These are phyloP conservation scores for Stichodactyla helianthus DNA, from an alignment of 64 coral and sea anemone species.

Conservation along the genomic window DNA sequence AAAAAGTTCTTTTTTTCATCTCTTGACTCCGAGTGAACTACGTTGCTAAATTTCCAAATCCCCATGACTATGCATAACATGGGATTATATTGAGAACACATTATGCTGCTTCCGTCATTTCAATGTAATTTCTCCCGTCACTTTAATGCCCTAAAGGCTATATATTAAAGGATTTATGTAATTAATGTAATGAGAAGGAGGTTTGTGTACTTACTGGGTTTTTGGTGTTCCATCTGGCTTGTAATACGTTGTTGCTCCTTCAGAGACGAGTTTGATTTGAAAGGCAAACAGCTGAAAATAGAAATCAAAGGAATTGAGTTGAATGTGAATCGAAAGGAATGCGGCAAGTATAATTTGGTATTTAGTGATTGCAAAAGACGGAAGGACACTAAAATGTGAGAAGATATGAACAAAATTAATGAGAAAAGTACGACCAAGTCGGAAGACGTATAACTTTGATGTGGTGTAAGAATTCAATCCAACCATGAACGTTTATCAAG, in stretches of 20 bases:
- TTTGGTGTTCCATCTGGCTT: conserved; percentile 23
- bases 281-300: conserved; percentile 27
- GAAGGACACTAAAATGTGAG: too few species aligned
- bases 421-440: too few species aligned
- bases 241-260: conserved; percentile 56
- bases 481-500: too few species aligned
- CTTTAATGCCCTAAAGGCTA: not conserved
- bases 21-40: not conserved
- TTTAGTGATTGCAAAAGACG: too few species aligned
- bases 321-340: not conserved
- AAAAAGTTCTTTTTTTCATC: too few species aligned
- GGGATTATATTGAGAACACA: not conserved
- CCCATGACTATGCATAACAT: not conserved
- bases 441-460: too few species aligned
- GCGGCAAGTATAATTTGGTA: not conserved
- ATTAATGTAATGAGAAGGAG: not conserved
- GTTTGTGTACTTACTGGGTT: not conserved
- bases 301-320: not conserved
- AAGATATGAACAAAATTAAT: too few species aligned
- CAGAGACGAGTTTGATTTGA: conserved; percentile 51
- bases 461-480: too few species aligned
- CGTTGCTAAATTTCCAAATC: not conserved
- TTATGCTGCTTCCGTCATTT: not conserved
- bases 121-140: too few species aligned
- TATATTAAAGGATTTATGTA: not conserved